Evolutionary conservation across 2,888 invertebrate species (phyloP).

Genomic region (Lamproptera curius): DNA sequence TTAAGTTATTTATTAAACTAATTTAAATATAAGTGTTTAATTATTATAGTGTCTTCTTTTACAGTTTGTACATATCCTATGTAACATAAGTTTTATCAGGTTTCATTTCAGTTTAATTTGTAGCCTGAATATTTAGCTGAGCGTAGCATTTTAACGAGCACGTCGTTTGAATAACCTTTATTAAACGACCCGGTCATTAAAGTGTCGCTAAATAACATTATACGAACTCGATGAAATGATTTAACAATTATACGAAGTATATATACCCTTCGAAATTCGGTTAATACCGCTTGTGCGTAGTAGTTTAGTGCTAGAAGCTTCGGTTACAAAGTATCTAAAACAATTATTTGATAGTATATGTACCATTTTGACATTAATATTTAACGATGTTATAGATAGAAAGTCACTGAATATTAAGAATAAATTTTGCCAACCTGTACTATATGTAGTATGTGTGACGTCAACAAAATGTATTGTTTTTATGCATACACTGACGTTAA

Average conservation of each 20-base stretch:
- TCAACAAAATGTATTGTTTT: too few species aligned
- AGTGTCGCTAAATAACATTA: slow-evolving; percentile 19
- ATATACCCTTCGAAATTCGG: too few species aligned
- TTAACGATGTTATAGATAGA: too few species aligned
- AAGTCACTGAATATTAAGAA: too few species aligned
- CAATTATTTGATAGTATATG: too few species aligned
- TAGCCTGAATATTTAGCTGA: slow-evolving; percentile 20
- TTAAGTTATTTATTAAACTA: not conserved
- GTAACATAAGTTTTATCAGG: slow-evolving; percentile 17
- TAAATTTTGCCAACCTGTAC: too few species aligned
- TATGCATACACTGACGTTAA: too few species aligned
- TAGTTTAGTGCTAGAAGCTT: too few species aligned
- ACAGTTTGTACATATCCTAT: slow-evolving; percentile 6
- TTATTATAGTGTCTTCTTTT: not conserved
- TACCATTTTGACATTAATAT: too few species aligned
- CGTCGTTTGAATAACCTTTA: slow-evolving; percentile 22
- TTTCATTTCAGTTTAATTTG: slow-evolving; percentile 21
- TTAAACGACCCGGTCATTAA: slow-evolving; percentile 19
- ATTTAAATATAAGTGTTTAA: not conserved
- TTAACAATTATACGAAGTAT: slow-evolving; percentile 3
- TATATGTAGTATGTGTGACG: too few species aligned
- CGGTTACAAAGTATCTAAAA: too few species aligned
- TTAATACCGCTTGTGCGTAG: too few species aligned
- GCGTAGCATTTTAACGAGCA: slow-evolving; percentile 20
- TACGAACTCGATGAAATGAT: slow-evolving; percentile 5